A percentile compares a stretch with the other conserved stretches of the same genome.
Conservation (phyloP, 2,888 invertebrate species). For the Notocelia uddmanniana region DNA sequence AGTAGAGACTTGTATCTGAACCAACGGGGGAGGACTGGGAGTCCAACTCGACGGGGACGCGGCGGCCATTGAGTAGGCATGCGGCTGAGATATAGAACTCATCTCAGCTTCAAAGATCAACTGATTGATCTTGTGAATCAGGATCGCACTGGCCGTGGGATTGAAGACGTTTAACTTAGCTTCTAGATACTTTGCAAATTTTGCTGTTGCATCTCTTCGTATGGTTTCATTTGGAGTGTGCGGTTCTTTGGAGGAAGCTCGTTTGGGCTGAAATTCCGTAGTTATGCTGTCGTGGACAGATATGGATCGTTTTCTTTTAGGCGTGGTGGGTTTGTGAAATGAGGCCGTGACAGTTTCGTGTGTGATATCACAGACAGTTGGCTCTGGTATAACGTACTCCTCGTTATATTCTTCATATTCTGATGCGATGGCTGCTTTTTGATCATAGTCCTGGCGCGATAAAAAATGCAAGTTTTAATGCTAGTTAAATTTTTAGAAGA, state of each 20-base stretch:
- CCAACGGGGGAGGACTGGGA: slow-evolving; percentile 25
- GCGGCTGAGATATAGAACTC: slow-evolving; percentile 24
- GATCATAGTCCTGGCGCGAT: slow-evolving; percentile 15
- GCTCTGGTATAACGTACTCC: slow-evolving; percentile 14
- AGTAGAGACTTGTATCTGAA: slow-evolving; percentile 25
- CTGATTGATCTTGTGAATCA: slow-evolving; percentile 43
- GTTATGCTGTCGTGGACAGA: slow-evolving; percentile 8
- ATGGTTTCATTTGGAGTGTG: slow-evolving; percentile 8
- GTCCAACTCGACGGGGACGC: slow-evolving; percentile 19
- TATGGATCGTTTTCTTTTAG: slow-evolving; percentile 14
- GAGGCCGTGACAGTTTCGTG: not conserved
- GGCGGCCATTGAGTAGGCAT: slow-evolving; percentile 18
- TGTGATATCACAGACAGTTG: not conserved
- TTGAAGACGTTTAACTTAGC: slow-evolving; percentile 35
- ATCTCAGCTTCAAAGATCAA: slow-evolving; percentile 40
- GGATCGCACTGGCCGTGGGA: slow-evolving; percentile 36
- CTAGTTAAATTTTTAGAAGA: too few relatives aligned
- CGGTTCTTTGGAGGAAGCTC: not conserved
- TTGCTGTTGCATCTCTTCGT: slow-evolving; percentile 34
- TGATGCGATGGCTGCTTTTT: not conserved
- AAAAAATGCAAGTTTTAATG: not conserved
- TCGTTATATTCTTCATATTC: not conserved
- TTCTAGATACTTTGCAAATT: slow-evolving; percentile 35
- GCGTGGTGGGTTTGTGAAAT: slow-evolving; percentile 7
- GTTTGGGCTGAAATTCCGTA: slow-evolving; percentile 8